Evolutionary conservation across 2,113 vertebrate species (phyloP), one percentile per base, ranked within the genome.

Genomic region (Ctenodactylus gundi): DNA sequence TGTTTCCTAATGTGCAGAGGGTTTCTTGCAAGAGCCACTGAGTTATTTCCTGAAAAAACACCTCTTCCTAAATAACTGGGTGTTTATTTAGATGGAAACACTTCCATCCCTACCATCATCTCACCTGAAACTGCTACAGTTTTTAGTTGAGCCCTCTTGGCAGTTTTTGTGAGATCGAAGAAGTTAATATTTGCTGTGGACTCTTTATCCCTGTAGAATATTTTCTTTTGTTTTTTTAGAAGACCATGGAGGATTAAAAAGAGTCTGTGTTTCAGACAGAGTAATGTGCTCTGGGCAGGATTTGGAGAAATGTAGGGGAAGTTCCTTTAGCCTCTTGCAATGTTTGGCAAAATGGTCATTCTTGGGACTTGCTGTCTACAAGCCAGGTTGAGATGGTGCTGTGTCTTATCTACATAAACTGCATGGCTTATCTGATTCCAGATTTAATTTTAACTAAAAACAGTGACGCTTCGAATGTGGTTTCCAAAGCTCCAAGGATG

Each of bases 401-500:
- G 7, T 68, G 46, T 91, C 84, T 77, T 60, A 20, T 93, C 72
- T 86, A 53, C 8, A 46, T 39, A 96, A 97, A 91, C 4, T 86
- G 64, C 53, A 85, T 62, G 70, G 10, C 7, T 88, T 97, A 95
- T 95, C 94, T 60, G 91, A 78, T 65, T 3, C 8, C 78, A 96
- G 46, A 95, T 96, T 96, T 75, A 85, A 94, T 97, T 96, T 96
- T 64, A 93, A 98, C 86, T 83, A 80, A 62, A 86, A 96, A 78
- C n/a, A 13, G 6, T 3, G 73, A 80, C 90, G 57, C 68, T 96
- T 96, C 46, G 93, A 49, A 90, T 94, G 91, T 83, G 65, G 93
- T 97, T 73, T 97, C 82, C 64, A 96, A 97, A 97, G 68, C 75
- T 88, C 82, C 81, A 1, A 0, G 87, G 95, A 93, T 98, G 98